Base-by-base conservation (phyloP, 2,113 vertebrate genomes). In the Diglossa brunneiventris region DNA sequence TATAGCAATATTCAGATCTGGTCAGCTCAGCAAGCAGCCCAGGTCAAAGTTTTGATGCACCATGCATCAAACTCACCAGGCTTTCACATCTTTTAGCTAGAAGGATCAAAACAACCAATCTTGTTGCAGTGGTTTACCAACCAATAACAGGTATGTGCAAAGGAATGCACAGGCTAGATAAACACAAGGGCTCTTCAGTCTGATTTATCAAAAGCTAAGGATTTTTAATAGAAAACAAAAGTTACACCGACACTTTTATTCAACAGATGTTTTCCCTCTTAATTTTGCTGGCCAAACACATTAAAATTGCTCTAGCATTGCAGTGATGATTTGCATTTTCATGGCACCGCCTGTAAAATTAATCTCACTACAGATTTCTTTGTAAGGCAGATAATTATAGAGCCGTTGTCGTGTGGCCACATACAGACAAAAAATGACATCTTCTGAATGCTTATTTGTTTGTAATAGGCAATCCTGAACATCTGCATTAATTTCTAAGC, bases 301-400 rank as follows among this genome's bases (percentile, higher is more conserved):
- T 49, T 59, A 68, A 78, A 87, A 89, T 37, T 59, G 24, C 23
- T 78, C 18, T 35, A 73, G 23, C 44, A 62, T 85, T 90, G 67
- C 87, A 94, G 24, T 3, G 17, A 75, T 2, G 1, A 90, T 75
- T 85, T 84, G 21, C 15, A 90, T 84, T 94, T 95, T 70, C 62
- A 83, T 16, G 7, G 35, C 18, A 63, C 11, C 67, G 47, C 67
- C 37, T 41, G 7, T 64, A 87, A 90, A 89, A 91, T 66, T 64
- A 87, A 94, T 83, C 49, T 85, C 82, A 33, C 39, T 55, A 64
- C n/a, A 75, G 53, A n/a, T 26, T 83, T 41, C 2, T 6, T n/a
- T 83, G n/a, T 56, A 91, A 85, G 70, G 49, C 69, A 91, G 78
- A 85, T 91, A 91, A 95, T 87, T 74, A 89, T 14, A 89, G 2